Evolutionary conservation across 2,888 invertebrate genomes (phyloP).

Genomic region (Liopterus haemorrhoidalis): DNA sequence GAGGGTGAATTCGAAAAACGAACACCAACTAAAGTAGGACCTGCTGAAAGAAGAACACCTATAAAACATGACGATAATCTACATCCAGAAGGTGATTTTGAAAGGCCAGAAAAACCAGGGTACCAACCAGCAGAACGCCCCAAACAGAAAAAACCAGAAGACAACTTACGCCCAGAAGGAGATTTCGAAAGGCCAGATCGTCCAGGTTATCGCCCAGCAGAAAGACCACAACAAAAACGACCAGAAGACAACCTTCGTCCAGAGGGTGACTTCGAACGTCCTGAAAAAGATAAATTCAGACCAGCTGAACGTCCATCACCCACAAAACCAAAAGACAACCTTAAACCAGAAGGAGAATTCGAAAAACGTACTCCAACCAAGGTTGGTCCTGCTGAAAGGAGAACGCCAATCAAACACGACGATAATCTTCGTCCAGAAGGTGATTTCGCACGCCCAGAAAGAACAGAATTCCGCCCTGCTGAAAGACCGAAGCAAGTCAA

Average conservation of each 20-base stretch:
- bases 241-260: constrained; percentile 48
- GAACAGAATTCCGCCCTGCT: constrained; percentile 40
- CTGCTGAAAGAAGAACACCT: constrained; percentile 57
- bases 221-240: constrained; percentile 44
- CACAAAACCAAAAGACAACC: constrained; percentile 53
- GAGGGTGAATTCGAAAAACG: constrained; percentile 52
- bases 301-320: constrained; percentile 49
- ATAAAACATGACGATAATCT: constrained; percentile 45
- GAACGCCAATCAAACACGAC: constrained; percentile 43
- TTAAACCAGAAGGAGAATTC: constrained; percentile 55
- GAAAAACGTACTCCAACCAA: constrained; percentile 26
- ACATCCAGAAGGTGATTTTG: constrained; percentile 44
- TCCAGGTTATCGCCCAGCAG: constrained; percentile 42
- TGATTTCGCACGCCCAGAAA: constrained; percentile 44
- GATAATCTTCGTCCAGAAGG: constrained; percentile 51
- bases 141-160: constrained; percentile 43
- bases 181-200: constrained; percentile 40
- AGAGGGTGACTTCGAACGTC: constrained; percentile 46
- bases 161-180: constrained; percentile 46
- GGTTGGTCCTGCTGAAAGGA: constrained; percentile 38
- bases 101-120: constrained; percentile 40
- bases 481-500: constrained; percentile 41
- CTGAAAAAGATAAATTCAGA: constrained; percentile 41
- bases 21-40: constrained; percentile 43
- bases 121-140: constrained; percentile 45